phyloP scores from a whole-genome alignment of 2,113 vertebrate species.

The Leptobrachium ailaonicum region DNA sequence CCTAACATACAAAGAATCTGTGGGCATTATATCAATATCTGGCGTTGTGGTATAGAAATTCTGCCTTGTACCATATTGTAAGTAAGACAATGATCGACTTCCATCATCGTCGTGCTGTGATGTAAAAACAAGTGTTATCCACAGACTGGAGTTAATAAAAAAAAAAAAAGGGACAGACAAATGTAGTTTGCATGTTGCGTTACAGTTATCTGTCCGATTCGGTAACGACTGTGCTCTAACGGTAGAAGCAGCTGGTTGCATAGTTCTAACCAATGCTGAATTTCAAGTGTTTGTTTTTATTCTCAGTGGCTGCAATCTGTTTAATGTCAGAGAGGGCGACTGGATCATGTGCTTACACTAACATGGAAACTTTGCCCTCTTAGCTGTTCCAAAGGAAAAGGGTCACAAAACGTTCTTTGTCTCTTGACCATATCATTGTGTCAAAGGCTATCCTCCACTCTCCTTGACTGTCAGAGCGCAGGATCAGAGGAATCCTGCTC shows the following conservation, averaged over 20 bases:
- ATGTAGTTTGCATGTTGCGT: conserved; percentile 16
- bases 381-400: conserved; percentile 27
- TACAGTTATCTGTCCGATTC: conserved; percentile 6
- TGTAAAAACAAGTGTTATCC: conserved; percentile 14
- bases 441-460: background rate
- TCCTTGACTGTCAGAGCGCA: conserved; percentile 1
- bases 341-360: conserved; percentile 13
- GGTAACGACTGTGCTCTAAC: background rate
- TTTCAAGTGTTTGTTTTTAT: conserved; percentile 42
- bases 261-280: conserved; percentile 30
- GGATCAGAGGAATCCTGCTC: background rate
- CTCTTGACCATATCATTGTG: conserved; percentile 31
- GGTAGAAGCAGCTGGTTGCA: conserved; percentile 28
- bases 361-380: conserved; percentile 40
- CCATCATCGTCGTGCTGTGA: conserved; percentile 20
- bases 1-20: conserved; percentile 28
- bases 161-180: background rate
- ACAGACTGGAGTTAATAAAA: background rate
- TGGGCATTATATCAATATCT: conserved; percentile 14
- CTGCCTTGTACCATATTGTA: background rate
- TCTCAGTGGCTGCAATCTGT: conserved; percentile 21
- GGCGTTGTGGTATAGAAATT: background rate
- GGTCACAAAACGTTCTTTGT: conserved; percentile 23
- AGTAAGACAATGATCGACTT: conserved; percentile 3
- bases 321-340: conserved; percentile 38